Evolutionary conservation across 2,797 vertebrate species (phyloP).

Genomic region (Botia almorhae): DNA sequence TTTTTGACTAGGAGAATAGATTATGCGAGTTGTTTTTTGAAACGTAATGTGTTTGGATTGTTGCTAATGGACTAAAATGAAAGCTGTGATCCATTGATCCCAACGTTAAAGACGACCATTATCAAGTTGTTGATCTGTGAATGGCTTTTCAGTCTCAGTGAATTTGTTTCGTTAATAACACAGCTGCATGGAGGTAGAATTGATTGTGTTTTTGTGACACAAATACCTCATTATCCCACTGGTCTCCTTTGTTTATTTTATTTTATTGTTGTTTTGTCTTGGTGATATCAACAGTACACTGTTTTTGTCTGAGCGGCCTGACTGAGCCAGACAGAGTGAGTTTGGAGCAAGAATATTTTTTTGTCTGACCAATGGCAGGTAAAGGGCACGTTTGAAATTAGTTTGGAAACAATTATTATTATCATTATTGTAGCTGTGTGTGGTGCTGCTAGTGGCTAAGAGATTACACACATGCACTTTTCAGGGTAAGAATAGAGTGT

Average conservation of each 20-base stretch:
- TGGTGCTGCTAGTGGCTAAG: too few relatives aligned
- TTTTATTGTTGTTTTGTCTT: not conserved
- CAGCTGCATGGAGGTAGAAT: not conserved
- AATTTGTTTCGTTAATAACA: not conserved
- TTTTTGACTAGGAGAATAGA: conserved; percentile 23
- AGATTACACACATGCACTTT: too few relatives aligned
- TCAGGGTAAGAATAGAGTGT: too few relatives aligned
- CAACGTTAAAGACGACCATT: not conserved
- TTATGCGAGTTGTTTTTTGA: not conserved
- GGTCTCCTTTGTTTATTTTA: not conserved
- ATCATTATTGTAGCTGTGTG: too few relatives aligned
- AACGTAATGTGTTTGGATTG: conserved; percentile 3
- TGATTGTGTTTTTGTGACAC: not conserved
- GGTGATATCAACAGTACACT: not conserved
- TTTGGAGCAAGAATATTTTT: not conserved
- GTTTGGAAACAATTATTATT: too few relatives aligned
- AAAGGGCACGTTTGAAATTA: too few relatives aligned
- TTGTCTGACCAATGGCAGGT: too few relatives aligned
- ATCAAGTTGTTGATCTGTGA: conserved; percentile 10
- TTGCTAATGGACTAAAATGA: conserved; percentile 8
- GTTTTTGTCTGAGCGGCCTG: not conserved
- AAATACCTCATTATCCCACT: not conserved
- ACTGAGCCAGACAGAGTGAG: too few relatives aligned
- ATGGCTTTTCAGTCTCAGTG: conserved; percentile 9
- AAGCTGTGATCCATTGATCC: not conserved